Evolutionary conservation across 2,797 vertebrate species (phyloP), one percentile per base, ranked within the genome.

Genomic region (Mustela erminea): DNA sequence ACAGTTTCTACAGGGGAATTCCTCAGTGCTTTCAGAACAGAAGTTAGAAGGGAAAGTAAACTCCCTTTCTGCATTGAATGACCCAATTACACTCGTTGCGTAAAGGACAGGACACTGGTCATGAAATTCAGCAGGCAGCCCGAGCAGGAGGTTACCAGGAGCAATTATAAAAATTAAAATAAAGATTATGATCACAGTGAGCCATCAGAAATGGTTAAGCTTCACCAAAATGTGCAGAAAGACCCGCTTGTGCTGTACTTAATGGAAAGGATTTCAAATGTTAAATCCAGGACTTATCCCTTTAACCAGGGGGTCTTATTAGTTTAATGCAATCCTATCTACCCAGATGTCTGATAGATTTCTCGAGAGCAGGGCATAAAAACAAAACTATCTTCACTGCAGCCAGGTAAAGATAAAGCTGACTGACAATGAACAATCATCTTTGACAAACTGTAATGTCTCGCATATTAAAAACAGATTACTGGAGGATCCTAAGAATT

Each of bases 391-490:
- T 62, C 96, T 97, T 94, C 52, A 49, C 58, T 43, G n/a, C 46
- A 94, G 90, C 46, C 91, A 96, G 96, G 83, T 89, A n/a, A 58
- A 25, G 21, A 58, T 4, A 58, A 32, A 86, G 96, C 83, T 94
- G 68, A 87, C 60, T 41, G 89, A 78, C 58, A 78, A 87, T 5
- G 49, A 49, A 49, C 49, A 15, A 49, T 49, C 14, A 49, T 15
- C 49, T 49, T 92, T 88, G 97, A 98, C 96, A 95, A 98, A 96
- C 93, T 98, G 97, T 98, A 97, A 98, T 78, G 56, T 98, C 98
- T 98, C 98, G 75, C 68, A 10, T 95, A 98, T 98, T 97, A 98
- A 98, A 98, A 98, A 85, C 78, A 93, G 97, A 98, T 98, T 98
- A 98, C 66, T 96, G 85, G 98, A 98, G 97, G 97, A 90, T 77